These are phyloP conservation scores for Perizoma flavofasciatum DNA, from an alignment of 2,888 invertebrate genomes.

Conservation along the genomic window DNA sequence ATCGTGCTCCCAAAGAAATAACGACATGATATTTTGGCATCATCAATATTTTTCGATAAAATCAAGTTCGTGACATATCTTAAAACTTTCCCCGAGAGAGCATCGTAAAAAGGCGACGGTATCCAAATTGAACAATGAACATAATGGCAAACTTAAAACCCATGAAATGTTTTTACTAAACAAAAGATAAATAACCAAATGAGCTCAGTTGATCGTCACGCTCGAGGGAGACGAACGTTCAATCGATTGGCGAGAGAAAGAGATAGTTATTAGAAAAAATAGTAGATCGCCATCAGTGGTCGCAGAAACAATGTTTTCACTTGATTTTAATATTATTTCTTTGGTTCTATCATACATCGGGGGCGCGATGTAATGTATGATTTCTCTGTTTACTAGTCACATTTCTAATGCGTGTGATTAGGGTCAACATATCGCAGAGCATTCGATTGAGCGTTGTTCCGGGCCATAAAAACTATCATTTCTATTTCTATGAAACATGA, in stretches of 20 bases:
- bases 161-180: slow-evolving; percentile 50
- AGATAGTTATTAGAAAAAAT: slow-evolving; percentile 41
- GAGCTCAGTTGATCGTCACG: slow-evolving; percentile 46
- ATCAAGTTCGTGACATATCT: slow-evolving; percentile 51
- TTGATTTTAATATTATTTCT: slow-evolving; percentile 54
- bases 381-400: slow-evolving; percentile 58
- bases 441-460: slow-evolving; percentile 32
- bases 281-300: slow-evolving; percentile 35
- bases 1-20: slow-evolving; percentile 31
- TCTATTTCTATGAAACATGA: slow-evolving; percentile 19
- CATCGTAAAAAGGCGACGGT: slow-evolving; percentile 43
- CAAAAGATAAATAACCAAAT: slow-evolving; percentile 54
- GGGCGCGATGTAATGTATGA: slow-evolving; percentile 45
- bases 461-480: slow-evolving; percentile 26
- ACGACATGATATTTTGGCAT: slow-evolving; percentile 32
- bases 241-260: slow-evolving; percentile 37
- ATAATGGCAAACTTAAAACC: slow-evolving; percentile 44
- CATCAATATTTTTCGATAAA: slow-evolving; percentile 43
- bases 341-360: slow-evolving; percentile 41
- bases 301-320: slow-evolving; percentile 52
- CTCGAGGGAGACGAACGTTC: slow-evolving; percentile 29
- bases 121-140: slow-evolving; percentile 42
- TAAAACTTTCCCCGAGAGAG: slow-evolving; percentile 50
- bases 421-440: slow-evolving; percentile 54
- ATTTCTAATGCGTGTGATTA: slow-evolving; percentile 65